A percentile compares a stretch with the other conserved stretches of the same genome.
phyloP scores from a whole-genome alignment of 2,888 invertebrate genomes.

The Drosophila mayaguana region DNA sequence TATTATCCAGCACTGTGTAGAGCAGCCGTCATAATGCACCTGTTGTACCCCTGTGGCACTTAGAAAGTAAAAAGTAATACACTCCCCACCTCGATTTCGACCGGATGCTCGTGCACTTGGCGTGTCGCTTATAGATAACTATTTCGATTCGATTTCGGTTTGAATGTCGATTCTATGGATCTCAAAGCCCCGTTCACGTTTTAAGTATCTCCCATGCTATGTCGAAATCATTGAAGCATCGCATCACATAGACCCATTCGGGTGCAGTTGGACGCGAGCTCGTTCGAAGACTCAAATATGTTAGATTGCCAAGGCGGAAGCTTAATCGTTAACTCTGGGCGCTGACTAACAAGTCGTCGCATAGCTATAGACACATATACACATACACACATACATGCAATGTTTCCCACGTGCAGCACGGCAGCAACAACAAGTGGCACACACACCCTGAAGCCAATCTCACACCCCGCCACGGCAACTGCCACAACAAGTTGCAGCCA shows the following conservation, averaged over 20 bases:
- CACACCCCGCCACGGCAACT: conserved; percentile 30
- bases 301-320: conserved; percentile 58
- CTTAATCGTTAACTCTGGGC: conserved; percentile 33
- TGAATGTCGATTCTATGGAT: conserved; percentile 41
- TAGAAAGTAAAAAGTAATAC: conserved; percentile 3
- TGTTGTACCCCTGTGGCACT: conserved; percentile 2
- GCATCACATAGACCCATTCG: conserved; percentile 54
- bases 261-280: conserved; percentile 43
- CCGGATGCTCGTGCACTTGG: conserved; percentile 63
- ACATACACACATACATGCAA: neutral
- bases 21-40: neutral
- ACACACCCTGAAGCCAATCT: conserved; percentile 59
- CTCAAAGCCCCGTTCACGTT: conserved; percentile 25
- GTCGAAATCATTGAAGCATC: conserved; percentile 70
- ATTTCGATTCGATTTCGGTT: conserved; percentile 28
- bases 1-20: no score
- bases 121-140: conserved; percentile 28
- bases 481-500: conserved; percentile 47
- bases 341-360: conserved; percentile 20
- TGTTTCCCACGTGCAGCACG: conserved; percentile 65
- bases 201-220: conserved; percentile 40
- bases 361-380: conserved; percentile 17
- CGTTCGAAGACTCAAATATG: conserved; percentile 39
- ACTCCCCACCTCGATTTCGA: conserved; percentile 31
- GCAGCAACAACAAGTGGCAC: conserved; percentile 68